Base-by-base conservation (phyloP, 2,888 invertebrate genomes). In the Acrocera orbiculus region DNA sequence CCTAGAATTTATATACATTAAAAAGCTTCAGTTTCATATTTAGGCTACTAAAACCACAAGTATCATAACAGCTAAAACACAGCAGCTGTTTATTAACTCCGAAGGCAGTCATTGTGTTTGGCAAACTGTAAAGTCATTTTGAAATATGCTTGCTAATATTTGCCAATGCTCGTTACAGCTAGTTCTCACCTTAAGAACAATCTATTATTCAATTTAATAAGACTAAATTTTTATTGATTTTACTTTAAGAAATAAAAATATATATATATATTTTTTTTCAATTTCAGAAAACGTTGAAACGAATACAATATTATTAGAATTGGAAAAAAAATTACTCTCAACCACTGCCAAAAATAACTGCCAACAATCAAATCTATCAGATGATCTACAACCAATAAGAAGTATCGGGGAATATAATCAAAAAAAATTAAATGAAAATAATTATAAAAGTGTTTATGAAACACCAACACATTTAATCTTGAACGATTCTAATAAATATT, bases 281-380 rank as follows among this genome's bases (percentile, higher is more conserved):
- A 19, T 7, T 19, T 19, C 19, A 57, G 56, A 57, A 53, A 50
- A 52, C 46, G 46, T 49, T 41, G 44, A 34, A 35, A 30, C 44
- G 36, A 44, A 45, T 41, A 31, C 42, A 34, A 42, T 43, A 38
- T 41, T 42, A 34, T 36, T 41, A 36, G 43, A 46, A 37, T 42
- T 43, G 40, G 38, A 42, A 30, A 41, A 47, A 38, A 44, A 54
- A 49, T 48, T 55, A 49, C 52, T 61, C 62, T 48, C 63, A 63
- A 51, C 63, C 65, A 50, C 61, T 67, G 49, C 62, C 64, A 49
- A 62, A 59, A 47, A 58, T 56, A 54, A 58, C 59, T 50, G 62
- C 58, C 56, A 54, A 35, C 53, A 55, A 48, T 51, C 50, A 29
- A 6, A 22, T 5, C 23, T 26, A 30, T 31, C 27, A 38, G 4